Evolutionary conservation across 2,888 invertebrate genomes (phyloP).

Genomic region (Bimastos eiseni): DNA sequence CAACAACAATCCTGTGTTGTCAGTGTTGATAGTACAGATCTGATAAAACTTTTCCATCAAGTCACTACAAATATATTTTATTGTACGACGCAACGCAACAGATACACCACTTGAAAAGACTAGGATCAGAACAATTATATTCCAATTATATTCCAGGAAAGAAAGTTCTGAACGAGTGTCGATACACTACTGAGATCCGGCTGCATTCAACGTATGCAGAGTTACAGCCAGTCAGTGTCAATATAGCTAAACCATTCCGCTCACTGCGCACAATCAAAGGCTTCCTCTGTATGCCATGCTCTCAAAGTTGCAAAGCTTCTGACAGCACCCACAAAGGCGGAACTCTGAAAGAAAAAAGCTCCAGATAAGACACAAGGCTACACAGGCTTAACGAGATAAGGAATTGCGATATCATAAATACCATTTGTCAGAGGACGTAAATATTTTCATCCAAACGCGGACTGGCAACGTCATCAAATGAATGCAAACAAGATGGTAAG

Average conservation of each 20-base stretch:
- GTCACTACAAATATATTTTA: not conserved
- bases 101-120: not conserved
- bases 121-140: not conserved
- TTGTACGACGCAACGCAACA: not conserved
- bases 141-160: conserved; percentile 6
- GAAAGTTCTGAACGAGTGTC: not conserved
- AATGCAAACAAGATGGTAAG: not conserved
- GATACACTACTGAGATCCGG: not conserved
- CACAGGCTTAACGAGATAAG: not conserved
- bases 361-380: not conserved
- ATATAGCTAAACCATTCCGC: not conserved
- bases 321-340: not conserved
- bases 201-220: not conserved
- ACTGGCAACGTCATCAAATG: not conserved
- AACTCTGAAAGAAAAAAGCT: not conserved
- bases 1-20: not conserved
- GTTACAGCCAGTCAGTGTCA: not conserved
- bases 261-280: not conserved
- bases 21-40: not conserved
- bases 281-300: not conserved
- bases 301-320: not conserved
- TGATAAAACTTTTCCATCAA: not conserved
- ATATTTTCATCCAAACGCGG: not conserved
- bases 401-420: not conserved
- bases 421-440: not conserved